phyloP scores from a whole-genome alignment of 2,113 vertebrate species.

The Tretioscincus oriximinensis region DNA sequence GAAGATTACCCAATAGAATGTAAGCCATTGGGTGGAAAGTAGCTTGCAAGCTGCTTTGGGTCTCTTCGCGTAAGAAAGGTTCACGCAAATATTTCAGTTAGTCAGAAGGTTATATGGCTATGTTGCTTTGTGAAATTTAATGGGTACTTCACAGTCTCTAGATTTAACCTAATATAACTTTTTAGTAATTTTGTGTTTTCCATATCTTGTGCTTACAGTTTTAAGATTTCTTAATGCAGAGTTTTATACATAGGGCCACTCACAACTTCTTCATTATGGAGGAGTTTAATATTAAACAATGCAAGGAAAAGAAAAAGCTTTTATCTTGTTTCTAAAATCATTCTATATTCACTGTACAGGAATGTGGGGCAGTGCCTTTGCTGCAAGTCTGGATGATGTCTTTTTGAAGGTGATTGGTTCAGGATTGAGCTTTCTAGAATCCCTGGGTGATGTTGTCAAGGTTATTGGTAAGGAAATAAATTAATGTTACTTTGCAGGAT shows the following conservation, averaged over 20 bases:
- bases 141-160: background rate
- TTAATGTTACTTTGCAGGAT: background rate
- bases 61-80: too few relatives aligned
- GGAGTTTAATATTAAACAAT: background rate
- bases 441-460: conserved; percentile 61
- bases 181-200: background rate
- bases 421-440: conserved; percentile 65
- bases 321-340: background rate
- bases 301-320: background rate
- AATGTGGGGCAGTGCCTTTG: conserved; percentile 80
- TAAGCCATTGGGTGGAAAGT: too few relatives aligned
- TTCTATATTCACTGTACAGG: conserved; percentile 54
- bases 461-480: conserved; percentile 64
- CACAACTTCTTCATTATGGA: background rate
- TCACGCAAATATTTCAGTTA: background rate
- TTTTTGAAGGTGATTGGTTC: conserved; percentile 65
- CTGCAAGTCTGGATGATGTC: conserved; percentile 77
- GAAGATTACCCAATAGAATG: too few relatives aligned
- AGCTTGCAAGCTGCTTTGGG: too few relatives aligned
- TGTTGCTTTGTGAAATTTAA: background rate
- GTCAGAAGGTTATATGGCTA: background rate
- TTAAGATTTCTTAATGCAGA: background rate
- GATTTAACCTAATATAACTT: background rate
- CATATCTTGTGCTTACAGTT: background rate
- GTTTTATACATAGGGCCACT: background rate